Evolutionary conservation across 1,140 invertebrate species (phyloP), one percentile per base, ranked within the genome.

Genomic region (Caenorhabditis remanei): DNA sequence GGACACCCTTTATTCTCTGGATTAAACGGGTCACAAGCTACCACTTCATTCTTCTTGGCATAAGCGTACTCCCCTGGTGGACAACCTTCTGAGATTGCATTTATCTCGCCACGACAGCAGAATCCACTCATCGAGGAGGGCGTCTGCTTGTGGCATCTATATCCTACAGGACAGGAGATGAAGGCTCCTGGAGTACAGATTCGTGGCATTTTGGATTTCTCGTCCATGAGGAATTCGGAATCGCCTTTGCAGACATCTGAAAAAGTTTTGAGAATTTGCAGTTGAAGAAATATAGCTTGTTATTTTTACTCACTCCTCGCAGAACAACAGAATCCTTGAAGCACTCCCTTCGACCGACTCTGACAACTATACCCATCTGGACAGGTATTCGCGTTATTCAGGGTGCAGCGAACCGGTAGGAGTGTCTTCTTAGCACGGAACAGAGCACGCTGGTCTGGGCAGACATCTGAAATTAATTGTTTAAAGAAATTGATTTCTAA

Each of bases 301-400:
- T n/a, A n/a, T n/a, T n/a, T n/a, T n/a, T n/a, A n/a, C n/a, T 58
- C 14, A 19, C 50, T 40, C 55, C 90, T 86, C 43, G 90, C 65
- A 24, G 91, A 91, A 83, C 91, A 92, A 84, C 91, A 92, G 71
- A 91, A 91, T 48, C 91, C 91, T 83, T 92, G 91, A 61, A 89
- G 82, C 16, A 86, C 87, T 48, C 85, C 43, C 21, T 86, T 85
- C 16, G 75, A 83, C 11, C 84, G 21, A 50, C 87, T 88, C 50
- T 89, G 87, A 48, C 88, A 89, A 24, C 85, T 63, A 46, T 89
- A 88, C 11, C 85, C 85, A 55, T 89, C 88, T 41, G 87, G 84
- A 61, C 88, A 89, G 24, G 56, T 56, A 50, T 87, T 91, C 4
- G 56, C 21, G 19, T 61, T 83, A 46, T 89, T 88, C 19, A 92